phyloP scores from a whole-genome alignment of 2,888 invertebrate species.

The Standfussiana lucernea region DNA sequence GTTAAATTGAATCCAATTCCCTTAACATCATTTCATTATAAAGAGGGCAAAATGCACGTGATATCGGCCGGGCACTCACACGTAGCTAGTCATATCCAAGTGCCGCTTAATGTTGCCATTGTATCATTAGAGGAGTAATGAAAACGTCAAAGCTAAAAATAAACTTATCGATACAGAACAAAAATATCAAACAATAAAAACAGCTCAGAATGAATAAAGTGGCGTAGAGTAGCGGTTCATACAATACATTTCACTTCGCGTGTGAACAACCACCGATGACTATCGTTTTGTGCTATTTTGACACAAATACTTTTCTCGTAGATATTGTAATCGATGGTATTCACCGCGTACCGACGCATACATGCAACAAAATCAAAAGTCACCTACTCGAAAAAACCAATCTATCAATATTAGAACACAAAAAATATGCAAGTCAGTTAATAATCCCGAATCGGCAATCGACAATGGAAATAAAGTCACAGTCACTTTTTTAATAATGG shows the following conservation, averaged over 20 bases:
- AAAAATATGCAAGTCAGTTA: slow-evolving; percentile 91
- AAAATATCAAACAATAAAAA: slow-evolving; percentile 76
- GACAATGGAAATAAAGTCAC: slow-evolving; percentile 91
- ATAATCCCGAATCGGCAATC: slow-evolving; percentile 90
- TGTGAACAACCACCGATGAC: slow-evolving; percentile 83
- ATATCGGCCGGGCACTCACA: slow-evolving; percentile 48
- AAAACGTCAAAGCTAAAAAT: slow-evolving; percentile 77
- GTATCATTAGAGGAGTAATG: slow-evolving; percentile 71
- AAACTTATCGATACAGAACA: slow-evolving; percentile 73
- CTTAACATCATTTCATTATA: slow-evolving; percentile 78
- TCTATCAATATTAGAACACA: slow-evolving; percentile 91
- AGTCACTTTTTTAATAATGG: slow-evolving; percentile 91
- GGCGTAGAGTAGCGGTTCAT: slow-evolving; percentile 73
- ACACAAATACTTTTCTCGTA: slow-evolving; percentile 82
- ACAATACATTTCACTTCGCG: slow-evolving; percentile 83
- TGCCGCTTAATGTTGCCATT: slow-evolving; percentile 40
- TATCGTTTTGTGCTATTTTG: slow-evolving; percentile 85
- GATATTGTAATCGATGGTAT: slow-evolving; percentile 83
- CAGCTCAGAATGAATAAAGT: slow-evolving; percentile 76
- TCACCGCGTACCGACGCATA: slow-evolving; percentile 75
- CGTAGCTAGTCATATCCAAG: slow-evolving; percentile 37
- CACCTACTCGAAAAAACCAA: slow-evolving; percentile 88
- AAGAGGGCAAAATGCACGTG: slow-evolving; percentile 67
- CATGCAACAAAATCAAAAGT: slow-evolving; percentile 85
- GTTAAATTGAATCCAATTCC: slow-evolving; percentile 87